Evolutionary conservation across 2,888 invertebrate genomes (phyloP).

Genomic region (Deilephila porcellus): DNA sequence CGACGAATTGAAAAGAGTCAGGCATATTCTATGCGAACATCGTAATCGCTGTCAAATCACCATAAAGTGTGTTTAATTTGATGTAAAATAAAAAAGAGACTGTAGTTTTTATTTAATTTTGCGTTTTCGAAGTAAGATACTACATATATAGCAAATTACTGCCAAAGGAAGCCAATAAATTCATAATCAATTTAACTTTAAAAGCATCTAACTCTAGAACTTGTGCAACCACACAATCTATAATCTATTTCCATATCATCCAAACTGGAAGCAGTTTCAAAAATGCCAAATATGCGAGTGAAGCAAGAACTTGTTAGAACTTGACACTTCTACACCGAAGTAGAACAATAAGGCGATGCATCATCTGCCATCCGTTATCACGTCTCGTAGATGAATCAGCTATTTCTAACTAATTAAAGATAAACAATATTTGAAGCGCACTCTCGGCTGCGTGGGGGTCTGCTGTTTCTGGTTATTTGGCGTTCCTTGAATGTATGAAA

Average conservation of each 20-base stretch:
- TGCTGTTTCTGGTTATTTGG: slow-evolving; percentile 35
- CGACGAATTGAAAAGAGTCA: too few species aligned
- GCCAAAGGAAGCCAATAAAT: too few species aligned
- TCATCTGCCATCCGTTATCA: slow-evolving; percentile 53
- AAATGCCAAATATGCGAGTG: slow-evolving; percentile 33
- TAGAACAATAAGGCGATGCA: slow-evolving; percentile 35
- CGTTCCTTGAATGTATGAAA: slow-evolving; percentile 32
- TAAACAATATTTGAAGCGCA: slow-evolving; percentile 69
- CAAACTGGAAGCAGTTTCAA: background rate
- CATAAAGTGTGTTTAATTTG: too few species aligned
- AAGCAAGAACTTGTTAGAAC: slow-evolving; percentile 15
- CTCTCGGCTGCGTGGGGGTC: slow-evolving; percentile 37
- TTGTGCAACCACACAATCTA: background rate
- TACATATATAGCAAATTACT: too few species aligned
- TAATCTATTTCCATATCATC: background rate
- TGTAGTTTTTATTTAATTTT: too few species aligned
- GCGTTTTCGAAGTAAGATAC: too few species aligned
- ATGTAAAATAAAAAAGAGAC: too few species aligned
- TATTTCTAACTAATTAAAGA: slow-evolving; percentile 72
- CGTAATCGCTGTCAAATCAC: too few species aligned
- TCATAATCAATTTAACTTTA: too few species aligned
- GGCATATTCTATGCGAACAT: too few species aligned
- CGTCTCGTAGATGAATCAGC: slow-evolving; percentile 67
- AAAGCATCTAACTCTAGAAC: too few species aligned
- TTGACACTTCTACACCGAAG: slow-evolving; percentile 35